Percentiles rank a stretch among this genome's conserved stretches.
Evolutionary conservation across 2,888 invertebrate species (phyloP).

Genomic region (Cantharis rustica): DNA sequence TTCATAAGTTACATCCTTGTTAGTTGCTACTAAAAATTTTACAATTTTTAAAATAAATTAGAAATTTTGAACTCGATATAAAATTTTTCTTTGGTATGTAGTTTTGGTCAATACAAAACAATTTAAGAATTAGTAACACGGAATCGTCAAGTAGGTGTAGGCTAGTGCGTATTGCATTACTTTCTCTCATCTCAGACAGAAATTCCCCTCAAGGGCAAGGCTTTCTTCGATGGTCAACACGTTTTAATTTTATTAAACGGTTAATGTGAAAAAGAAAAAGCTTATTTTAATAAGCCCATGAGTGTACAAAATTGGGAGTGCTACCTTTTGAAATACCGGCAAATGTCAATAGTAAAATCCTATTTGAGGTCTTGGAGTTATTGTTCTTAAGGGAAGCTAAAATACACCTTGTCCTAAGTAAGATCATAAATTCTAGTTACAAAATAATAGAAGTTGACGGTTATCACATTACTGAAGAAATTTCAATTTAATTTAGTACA

Average conservation of each 20-base stretch:
- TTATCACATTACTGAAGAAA: background rate
- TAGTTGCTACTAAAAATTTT: too few relatives aligned
- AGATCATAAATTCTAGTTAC: background rate
- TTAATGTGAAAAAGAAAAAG: conserved; percentile 14
- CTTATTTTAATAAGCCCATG: conserved; percentile 9
- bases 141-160: background rate
- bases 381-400: background rate
- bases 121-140: conserved; percentile 8
- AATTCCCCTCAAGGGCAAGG: conserved; percentile 18
- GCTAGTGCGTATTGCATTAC: conserved; percentile 7
- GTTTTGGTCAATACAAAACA: background rate
- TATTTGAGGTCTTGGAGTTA: background rate
- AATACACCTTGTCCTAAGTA: background rate
- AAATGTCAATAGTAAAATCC: background rate
- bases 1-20: too few relatives aligned
- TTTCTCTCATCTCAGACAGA: conserved; percentile 23
- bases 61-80: too few relatives aligned
- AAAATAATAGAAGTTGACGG: background rate
- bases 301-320: conserved; percentile 15
- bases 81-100: background rate
- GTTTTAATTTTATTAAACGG: conserved; percentile 7
- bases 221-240: conserved; percentile 16
- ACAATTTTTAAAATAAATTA: too few relatives aligned
- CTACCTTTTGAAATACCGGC: conserved; percentile 7
- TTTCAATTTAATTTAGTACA: background rate